These are phyloP conservation scores for Pseudolycoriella hygida DNA, from an alignment of 2,888 invertebrate genomes.

Conservation along the genomic window DNA sequence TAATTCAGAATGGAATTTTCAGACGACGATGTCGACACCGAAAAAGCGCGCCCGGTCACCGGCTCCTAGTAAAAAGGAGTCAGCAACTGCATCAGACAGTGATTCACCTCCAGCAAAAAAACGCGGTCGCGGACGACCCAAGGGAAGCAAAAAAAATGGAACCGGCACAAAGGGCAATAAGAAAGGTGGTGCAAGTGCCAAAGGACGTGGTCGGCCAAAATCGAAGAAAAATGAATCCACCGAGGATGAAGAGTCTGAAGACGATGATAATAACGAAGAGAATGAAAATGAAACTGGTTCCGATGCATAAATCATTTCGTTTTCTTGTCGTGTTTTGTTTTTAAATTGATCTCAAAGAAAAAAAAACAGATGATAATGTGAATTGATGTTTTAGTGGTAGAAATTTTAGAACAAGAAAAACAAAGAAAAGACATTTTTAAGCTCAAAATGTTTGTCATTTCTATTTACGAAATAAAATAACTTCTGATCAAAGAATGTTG, in stretches of 20 bases:
- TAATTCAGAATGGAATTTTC: background rate
- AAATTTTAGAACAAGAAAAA: too few relatives aligned
- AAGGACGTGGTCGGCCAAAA: conserved; percentile 2
- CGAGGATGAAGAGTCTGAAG: conserved; percentile 2
- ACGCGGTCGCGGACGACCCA: conserved; percentile 4
- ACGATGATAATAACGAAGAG: conserved; percentile 1
- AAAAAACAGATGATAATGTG: too few relatives aligned
- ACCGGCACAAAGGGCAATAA: background rate
- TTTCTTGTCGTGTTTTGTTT: too few relatives aligned
- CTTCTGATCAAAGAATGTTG: too few relatives aligned
- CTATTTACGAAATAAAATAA: too few relatives aligned
- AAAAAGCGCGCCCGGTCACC: conserved; percentile 1
- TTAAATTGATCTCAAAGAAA: too few relatives aligned
- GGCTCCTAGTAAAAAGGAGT: background rate
- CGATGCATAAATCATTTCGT: background rate
- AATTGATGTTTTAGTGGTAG: too few relatives aligned
- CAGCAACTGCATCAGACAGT: background rate
- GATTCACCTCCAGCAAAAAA: background rate
- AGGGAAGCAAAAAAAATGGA: background rate
- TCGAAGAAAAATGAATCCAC: background rate
- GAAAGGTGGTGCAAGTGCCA: background rate
- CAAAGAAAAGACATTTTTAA: too few relatives aligned
- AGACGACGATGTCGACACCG: background rate
- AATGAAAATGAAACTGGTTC: conserved; percentile 3
- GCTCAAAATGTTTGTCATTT: too few relatives aligned